A percentile compares a stretch with the other conserved stretches of the same genome.
Evolutionary conservation across 2,797 vertebrate genomes (phyloP).

Genomic region (Taenioides sp.): DNA sequence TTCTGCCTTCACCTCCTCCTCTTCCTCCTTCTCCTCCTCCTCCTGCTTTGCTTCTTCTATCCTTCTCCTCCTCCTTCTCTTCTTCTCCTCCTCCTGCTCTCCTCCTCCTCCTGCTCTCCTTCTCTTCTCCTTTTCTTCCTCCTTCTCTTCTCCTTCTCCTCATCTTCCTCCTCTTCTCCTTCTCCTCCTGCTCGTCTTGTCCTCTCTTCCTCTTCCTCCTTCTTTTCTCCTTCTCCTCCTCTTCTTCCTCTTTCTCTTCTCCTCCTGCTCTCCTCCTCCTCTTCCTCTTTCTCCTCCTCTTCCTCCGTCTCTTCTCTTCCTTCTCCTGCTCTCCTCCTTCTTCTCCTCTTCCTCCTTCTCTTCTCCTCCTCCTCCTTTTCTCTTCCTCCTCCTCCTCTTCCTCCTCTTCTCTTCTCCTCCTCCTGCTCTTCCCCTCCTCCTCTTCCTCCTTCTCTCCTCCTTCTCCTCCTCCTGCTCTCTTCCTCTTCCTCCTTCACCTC

Average conservation of each 20-base stretch:
- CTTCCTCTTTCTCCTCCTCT: too few relatives aligned
- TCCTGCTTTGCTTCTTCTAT: too few relatives aligned
- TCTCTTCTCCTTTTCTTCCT: constrained; percentile 29
- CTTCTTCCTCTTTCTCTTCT: constrained; percentile 1
- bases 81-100: background rate
- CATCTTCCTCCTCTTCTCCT: constrained; percentile 24
- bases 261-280: constrained; percentile 23
- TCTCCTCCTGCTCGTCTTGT: too few relatives aligned
- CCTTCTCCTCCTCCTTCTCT: too few relatives aligned
- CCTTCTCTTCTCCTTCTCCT: constrained; percentile 26
- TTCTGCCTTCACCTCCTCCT: too few relatives aligned
- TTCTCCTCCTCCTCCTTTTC: constrained; percentile 25
- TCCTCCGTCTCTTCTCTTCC: too few relatives aligned
- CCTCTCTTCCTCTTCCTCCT: constrained; percentile 39
- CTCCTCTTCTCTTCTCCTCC: constrained; percentile 24
- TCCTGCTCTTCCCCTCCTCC: too few relatives aligned
- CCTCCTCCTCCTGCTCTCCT: background rate
- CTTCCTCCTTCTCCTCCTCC: too few relatives aligned
- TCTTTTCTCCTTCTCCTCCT: background rate
- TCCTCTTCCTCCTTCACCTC: constrained; percentile 23
- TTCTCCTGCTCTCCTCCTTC: constrained; percentile 26
- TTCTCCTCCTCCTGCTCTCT: too few relatives aligned
- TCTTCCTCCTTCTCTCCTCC: too few relatives aligned
- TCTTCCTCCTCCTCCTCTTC: background rate
- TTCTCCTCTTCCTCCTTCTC: constrained; percentile 26